A percentile compares a stretch with the other conserved stretches of the same genome.
These are phyloP conservation scores for Drosophila acutilabella DNA, from an alignment of 2,888 invertebrate species.

Conservation along the genomic window DNA sequence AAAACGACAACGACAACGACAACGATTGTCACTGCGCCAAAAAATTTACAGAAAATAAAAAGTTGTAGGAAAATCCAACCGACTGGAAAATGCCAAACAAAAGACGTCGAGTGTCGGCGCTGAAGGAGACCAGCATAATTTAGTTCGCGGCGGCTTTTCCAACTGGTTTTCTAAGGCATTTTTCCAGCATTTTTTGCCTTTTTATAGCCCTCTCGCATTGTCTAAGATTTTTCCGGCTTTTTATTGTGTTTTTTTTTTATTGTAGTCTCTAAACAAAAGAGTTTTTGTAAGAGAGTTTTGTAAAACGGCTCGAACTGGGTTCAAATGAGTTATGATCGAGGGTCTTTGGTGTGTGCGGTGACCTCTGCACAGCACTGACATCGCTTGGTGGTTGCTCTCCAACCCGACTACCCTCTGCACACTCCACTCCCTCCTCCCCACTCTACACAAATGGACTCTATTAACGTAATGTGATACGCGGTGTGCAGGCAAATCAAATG, in stretches of 20 bases:
- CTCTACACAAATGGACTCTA: slow-evolving; percentile 50
- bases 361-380: slow-evolving; percentile 48
- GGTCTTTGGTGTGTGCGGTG: slow-evolving; percentile 56
- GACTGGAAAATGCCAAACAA: slow-evolving; percentile 68
- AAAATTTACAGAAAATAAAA: neutral
- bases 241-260: slow-evolving; percentile 16
- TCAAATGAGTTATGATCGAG: slow-evolving; percentile 62
- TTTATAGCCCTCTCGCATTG: slow-evolving; percentile 64
- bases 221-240: slow-evolving; percentile 59
- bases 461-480: slow-evolving; percentile 66
- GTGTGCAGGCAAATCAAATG: slow-evolving; percentile 56
- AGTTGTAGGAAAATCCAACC: slow-evolving; percentile 32
- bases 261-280: slow-evolving; percentile 58
- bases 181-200: slow-evolving; percentile 34
- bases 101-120: slow-evolving; percentile 19
- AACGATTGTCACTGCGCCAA: slow-evolving; percentile 57
- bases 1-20: slow-evolving; percentile 49
- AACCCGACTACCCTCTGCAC: no score
- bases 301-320: slow-evolving; percentile 11
- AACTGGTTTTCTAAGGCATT: slow-evolving; percentile 59
- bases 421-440: neutral
- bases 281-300: slow-evolving; percentile 43
- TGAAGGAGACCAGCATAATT: slow-evolving; percentile 51
- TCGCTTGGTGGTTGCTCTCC: slow-evolving; percentile 48
- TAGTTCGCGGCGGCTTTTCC: slow-evolving; percentile 49